Evolutionary conservation across 2,888 invertebrate species (phyloP).

Genomic region (Nephrotoma flavescens): DNA sequence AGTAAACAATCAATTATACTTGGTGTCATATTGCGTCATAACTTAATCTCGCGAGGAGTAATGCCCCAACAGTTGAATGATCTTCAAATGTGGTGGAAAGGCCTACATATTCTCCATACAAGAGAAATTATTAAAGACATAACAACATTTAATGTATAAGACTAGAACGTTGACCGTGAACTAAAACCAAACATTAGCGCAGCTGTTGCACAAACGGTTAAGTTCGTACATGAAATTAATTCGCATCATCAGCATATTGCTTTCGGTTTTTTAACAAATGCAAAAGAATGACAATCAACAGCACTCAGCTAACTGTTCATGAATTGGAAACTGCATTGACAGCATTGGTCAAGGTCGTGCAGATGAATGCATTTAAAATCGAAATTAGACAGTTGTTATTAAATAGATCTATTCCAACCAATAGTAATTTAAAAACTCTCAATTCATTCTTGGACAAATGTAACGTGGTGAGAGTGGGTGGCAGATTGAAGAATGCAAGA

Average conservation of each 20-base stretch:
- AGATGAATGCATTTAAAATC: not conserved
- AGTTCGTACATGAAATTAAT: not conserved
- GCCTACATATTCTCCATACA: too few species aligned
- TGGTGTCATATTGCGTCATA: too few species aligned
- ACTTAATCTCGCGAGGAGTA: too few species aligned
- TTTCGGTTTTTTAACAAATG: not conserved
- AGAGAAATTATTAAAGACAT: too few species aligned
- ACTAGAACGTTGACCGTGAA: too few species aligned
- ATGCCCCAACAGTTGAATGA: too few species aligned
- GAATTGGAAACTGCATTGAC: not conserved
- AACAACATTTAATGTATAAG: too few species aligned
- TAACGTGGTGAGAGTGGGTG: slow-evolving; percentile 6
- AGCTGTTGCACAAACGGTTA: too few species aligned
- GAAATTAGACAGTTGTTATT: not conserved
- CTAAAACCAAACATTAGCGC: too few species aligned
- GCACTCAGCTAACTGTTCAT: not conserved
- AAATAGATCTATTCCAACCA: not conserved
- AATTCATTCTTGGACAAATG: slow-evolving; percentile 2
- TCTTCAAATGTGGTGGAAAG: too few species aligned
- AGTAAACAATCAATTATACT: too few species aligned
- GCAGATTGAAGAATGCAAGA: slow-evolving; percentile 5
- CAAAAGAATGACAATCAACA: not conserved
- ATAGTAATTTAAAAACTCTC: not conserved
- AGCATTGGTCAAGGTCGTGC: not conserved
- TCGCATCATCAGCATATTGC: not conserved